Percentiles rank a stretch among this genome's conserved stretches.
Evolutionary conservation across 2,888 invertebrate species (phyloP).

Genomic region (Dusona sp.): DNA sequence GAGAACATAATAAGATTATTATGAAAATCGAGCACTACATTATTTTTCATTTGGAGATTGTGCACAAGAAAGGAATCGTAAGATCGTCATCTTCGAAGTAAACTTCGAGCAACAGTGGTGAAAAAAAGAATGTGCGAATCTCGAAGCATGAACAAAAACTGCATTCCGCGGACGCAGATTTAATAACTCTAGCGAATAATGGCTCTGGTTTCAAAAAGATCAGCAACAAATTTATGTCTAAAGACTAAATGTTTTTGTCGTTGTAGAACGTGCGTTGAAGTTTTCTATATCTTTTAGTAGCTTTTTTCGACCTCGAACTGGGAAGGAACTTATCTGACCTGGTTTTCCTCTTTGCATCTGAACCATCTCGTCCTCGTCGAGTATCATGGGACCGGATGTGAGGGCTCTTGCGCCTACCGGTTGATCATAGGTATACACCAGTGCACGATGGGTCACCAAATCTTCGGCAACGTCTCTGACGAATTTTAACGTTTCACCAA

Average conservation of each 20-base stretch:
- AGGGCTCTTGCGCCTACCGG: slow-evolving; percentile 75
- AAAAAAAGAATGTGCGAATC: not conserved
- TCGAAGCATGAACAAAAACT: slow-evolving; percentile 22
- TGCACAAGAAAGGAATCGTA: slow-evolving; percentile 1
- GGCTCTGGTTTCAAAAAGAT: not conserved
- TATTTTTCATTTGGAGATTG: not conserved
- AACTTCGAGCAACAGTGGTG: not conserved
- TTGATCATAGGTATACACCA: slow-evolving; percentile 81
- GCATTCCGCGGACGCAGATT: not conserved
- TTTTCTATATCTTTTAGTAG: not conserved
- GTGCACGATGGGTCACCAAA: slow-evolving; percentile 80
- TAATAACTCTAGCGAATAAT: slow-evolving; percentile 5
- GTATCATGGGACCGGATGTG: slow-evolving; percentile 75
- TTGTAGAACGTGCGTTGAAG: slow-evolving; percentile 5
- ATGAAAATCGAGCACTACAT: not conserved
- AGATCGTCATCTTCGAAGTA: not conserved
- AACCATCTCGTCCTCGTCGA: slow-evolving; percentile 81
- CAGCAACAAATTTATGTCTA: slow-evolving; percentile 4
- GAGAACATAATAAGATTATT: not conserved
- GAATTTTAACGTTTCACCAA: slow-evolving; percentile 79
- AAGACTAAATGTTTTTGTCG: slow-evolving; percentile 11
- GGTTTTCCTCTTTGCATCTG: slow-evolving; percentile 73
- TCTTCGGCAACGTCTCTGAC: slow-evolving; percentile 80
- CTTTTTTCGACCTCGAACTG: slow-evolving; percentile 1
- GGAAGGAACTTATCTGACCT: slow-evolving; percentile 67